These are phyloP conservation scores for Poecilus cupreus DNA, from an alignment of 2,888 invertebrate genomes.

Conservation along the genomic window DNA sequence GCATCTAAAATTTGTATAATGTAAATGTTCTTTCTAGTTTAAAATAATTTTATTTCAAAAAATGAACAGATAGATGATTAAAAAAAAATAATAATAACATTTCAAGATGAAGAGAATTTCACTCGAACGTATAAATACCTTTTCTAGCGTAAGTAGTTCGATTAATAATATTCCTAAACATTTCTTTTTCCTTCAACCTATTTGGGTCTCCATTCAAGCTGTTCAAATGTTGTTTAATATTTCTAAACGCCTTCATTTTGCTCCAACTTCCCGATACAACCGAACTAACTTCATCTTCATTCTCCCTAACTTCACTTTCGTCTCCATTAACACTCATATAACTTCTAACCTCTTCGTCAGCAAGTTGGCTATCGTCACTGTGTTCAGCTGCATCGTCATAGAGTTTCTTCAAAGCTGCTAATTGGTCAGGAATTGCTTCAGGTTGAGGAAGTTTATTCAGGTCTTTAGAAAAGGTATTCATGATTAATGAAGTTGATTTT, in stretches of 20 bases:
- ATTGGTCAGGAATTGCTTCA: conserved; percentile 65
- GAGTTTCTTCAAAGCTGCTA: conserved; percentile 71
- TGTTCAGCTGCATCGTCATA: conserved; percentile 71
- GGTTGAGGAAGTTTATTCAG: no score
- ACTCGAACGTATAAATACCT: conserved; percentile 56
- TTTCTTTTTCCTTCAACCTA: conserved; percentile 15
- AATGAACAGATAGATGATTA: no score
- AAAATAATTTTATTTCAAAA: no score
- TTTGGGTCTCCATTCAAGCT: conserved; percentile 55
- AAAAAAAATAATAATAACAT: no score
- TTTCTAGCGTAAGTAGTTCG: conserved; percentile 55
- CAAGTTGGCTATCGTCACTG: conserved; percentile 73
- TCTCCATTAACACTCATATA: conserved; percentile 72
- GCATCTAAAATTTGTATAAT: no score
- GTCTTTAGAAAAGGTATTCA: conserved; percentile 69
- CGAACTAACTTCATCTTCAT: conserved; percentile 69
- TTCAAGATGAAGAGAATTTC: conserved; percentile 37
- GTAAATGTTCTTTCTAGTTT: no score
- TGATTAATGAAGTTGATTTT: conserved; percentile 72
- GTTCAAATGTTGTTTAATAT: conserved; percentile 67
- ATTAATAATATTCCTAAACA: conserved; percentile 56
- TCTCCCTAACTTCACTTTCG: conserved; percentile 61
- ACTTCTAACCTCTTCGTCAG: conserved; percentile 78
- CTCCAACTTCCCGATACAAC: conserved; percentile 77
- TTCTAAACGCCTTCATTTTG: conserved; percentile 74